These are phyloP conservation scores for Turritopsis dohrnii DNA, from an alignment of 30 jellyfish, hydroid and myxozoan genomes.

Conservation along the genomic window DNA sequence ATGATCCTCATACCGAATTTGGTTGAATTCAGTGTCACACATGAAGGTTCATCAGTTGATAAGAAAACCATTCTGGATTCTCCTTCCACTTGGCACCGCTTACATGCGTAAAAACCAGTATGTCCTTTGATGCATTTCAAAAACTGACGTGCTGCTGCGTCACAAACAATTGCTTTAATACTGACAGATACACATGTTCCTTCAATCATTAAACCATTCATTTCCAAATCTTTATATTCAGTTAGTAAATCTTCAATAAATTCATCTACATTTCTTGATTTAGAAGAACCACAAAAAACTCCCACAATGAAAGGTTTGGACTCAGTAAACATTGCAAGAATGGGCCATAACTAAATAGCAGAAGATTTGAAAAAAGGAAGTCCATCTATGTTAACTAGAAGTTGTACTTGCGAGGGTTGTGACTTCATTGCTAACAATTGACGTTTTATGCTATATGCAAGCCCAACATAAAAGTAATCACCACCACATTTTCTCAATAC, in stretches of 20 bases:
- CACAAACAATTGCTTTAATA: constrained; percentile 14
- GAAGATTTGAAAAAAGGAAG: too few species aligned
- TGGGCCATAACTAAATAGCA: constrained; percentile 46
- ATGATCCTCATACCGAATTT: constrained; percentile 30
- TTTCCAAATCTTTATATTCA: constrained; percentile 9
- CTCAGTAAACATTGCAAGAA: constrained; percentile 20
- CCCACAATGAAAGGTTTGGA: background rate
- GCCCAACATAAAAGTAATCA: background rate
- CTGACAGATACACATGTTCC: background rate
- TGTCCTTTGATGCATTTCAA: constrained; percentile 34
- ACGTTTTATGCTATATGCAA: background rate
- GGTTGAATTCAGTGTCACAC: background rate
- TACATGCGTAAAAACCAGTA: constrained; percentile 45
- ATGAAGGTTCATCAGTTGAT: background rate
- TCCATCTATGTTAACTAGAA: background rate
- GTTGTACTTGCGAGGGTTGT: background rate
- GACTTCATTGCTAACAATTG: background rate
- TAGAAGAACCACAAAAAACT: constrained; percentile 11
- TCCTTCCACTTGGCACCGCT: constrained; percentile 46
- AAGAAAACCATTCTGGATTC: background rate
- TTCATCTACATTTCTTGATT: background rate
- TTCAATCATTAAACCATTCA: background rate
- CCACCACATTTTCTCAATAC: constrained; percentile 2
- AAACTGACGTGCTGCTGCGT: constrained; percentile 50
- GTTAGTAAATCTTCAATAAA: constrained; percentile 27